phyloP scores from a whole-genome alignment of 2,888 invertebrate species.

The Chorisops tibialis region DNA sequence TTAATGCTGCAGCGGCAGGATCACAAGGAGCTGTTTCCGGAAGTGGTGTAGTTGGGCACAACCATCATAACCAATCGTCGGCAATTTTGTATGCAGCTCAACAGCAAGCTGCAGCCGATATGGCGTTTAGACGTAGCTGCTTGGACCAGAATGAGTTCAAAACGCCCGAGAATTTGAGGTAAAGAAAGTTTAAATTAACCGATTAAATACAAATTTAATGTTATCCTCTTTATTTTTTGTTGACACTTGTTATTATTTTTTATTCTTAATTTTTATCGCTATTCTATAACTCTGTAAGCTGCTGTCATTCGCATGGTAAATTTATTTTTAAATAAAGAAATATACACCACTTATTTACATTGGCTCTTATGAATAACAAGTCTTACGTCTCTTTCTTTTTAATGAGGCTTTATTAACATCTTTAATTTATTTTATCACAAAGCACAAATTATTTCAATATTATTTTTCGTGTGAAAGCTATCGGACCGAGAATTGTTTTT shows the following conservation, averaged over 20 bases:
- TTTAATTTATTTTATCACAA: too few relatives aligned
- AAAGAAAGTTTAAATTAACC: neutral
- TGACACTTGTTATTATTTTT: neutral
- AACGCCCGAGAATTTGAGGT: slow-evolving; percentile 35
- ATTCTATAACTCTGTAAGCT: too few relatives aligned
- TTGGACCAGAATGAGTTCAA: slow-evolving; percentile 36
- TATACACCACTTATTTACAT: too few relatives aligned
- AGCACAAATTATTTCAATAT: too few relatives aligned
- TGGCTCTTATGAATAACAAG: too few relatives aligned
- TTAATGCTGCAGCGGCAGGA: slow-evolving; percentile 27
- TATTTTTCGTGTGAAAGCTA: too few relatives aligned
- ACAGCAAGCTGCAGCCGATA: slow-evolving; percentile 22
- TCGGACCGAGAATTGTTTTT: too few relatives aligned
- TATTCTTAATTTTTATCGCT: neutral
- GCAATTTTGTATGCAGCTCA: slow-evolving; percentile 35
- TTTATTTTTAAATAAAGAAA: too few relatives aligned
- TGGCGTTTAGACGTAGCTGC: slow-evolving; percentile 22
- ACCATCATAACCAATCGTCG: slow-evolving; percentile 31
- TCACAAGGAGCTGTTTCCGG: neutral
- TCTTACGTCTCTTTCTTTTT: too few relatives aligned
- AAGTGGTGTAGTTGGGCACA: neutral
- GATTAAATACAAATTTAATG: neutral
- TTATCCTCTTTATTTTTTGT: neutral
- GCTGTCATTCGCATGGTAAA: too few relatives aligned
- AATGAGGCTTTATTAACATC: too few relatives aligned